Base-by-base conservation (phyloP, 2,113 vertebrate genomes). In the Oreocharis arfaki region DNA sequence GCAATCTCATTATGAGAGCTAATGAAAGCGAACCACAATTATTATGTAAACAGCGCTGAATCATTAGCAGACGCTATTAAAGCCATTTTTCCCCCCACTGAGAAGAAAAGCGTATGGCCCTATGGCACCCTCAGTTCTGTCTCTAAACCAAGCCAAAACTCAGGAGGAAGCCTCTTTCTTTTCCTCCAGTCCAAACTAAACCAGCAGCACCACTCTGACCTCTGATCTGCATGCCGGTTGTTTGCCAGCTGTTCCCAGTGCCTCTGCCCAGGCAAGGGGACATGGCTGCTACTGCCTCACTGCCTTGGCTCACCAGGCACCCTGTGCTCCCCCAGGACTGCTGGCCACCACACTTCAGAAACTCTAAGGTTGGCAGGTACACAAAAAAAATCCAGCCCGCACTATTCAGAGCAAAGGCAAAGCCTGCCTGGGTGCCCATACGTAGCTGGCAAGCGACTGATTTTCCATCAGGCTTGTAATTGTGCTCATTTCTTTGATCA, bases 21-120 rank as follows among this genome's bases (percentile, higher is more conserved):
- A 87, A 81, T 87, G 83, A 95, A 89, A 96, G 89, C 2, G 1
- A 96, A 94, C 80, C 80, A 71, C 90, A 90, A 84, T 89, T 93
- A 94, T 92, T 92, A 90, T 76, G 69, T 94, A 89, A 96, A 93
- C 86, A 94, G 85, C 9, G 0, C 61, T 79, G 88, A 89, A 93
- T 81, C 90, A 90, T 92, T 89, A 95, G 93, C 60, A 87, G 86
- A 65, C 2, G 0, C 80, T 84, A 82, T 88, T 87, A 89, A 90
- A 89, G 90, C 56, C 44, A 69, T 55, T 93, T 84, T 74, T 70
- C 10, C 35, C 83, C 60, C 71, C 44, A 78, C 28, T 0, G 5
- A 92, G 55, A 82, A 85, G 57, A 83, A 81, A 96, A 90, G 76
- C 16, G 1, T 26, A 44, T 3, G 1, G 60, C 63, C 67, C 80